Evolutionary conservation across 2,113 vertebrate genomes (phyloP).

Genomic region (Microcebus lehilahytsara): DNA sequence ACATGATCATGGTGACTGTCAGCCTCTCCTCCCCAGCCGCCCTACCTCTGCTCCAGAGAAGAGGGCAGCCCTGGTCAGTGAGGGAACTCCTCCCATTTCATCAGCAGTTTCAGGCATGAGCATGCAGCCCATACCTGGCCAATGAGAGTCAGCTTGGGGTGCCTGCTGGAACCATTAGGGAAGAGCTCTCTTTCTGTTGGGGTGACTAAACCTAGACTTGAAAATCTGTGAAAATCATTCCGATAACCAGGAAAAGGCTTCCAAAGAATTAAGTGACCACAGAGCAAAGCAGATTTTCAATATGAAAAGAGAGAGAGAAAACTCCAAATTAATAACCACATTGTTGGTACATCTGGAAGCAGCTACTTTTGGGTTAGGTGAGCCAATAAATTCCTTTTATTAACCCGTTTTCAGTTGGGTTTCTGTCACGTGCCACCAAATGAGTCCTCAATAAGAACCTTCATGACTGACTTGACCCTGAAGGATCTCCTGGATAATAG

Average conservation of each 20-base stretch:
- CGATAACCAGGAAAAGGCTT: not conserved
- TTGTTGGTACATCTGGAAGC: not conserved
- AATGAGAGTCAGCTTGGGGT: not conserved
- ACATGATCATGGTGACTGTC: not conserved
- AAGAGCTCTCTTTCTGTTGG: not conserved
- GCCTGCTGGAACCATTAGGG: not conserved
- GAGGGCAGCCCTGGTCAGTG: not conserved
- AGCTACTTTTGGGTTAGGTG: not conserved
- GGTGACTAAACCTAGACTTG: not conserved
- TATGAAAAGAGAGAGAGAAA: not conserved
- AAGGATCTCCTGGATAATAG: not conserved
- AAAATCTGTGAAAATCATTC: not conserved
- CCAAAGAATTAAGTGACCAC: not conserved
- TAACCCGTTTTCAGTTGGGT: not conserved
- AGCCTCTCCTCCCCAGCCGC: not conserved
- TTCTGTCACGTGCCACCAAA: not conserved
- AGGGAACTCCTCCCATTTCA: not conserved
- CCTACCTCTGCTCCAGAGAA: not conserved
- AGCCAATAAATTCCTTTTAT: not conserved
- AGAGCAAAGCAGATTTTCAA: not conserved
- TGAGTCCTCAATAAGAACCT: not conserved
- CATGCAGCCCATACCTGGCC: not conserved
- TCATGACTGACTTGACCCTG: not conserved
- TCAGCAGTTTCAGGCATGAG: not conserved
- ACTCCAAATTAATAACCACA: not conserved